phyloP scores from a whole-genome alignment of 2,888 invertebrate genomes.

The Phyllotreta cruciferae region DNA sequence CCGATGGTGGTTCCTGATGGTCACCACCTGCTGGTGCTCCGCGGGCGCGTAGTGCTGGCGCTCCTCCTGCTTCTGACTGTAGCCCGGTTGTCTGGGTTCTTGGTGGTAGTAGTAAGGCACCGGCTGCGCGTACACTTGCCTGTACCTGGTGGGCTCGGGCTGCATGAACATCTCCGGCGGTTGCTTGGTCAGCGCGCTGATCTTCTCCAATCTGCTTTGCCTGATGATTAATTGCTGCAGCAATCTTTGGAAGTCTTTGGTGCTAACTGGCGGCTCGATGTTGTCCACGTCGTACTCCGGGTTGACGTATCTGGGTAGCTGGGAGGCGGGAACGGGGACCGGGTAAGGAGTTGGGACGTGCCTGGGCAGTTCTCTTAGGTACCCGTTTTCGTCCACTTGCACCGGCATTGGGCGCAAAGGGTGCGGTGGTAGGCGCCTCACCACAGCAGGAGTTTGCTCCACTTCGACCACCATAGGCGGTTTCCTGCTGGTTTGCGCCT shows the following conservation, averaged over 20 bases:
- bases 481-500: conserved; percentile 7
- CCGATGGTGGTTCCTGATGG: conserved; percentile 34
- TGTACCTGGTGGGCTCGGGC: conserved; percentile 26
- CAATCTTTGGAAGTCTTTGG: conserved; percentile 72
- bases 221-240: conserved; percentile 71
- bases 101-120: conserved; percentile 44
- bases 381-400: conserved; percentile 57
- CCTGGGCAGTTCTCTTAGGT: conserved; percentile 51
- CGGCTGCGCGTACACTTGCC: conserved; percentile 28
- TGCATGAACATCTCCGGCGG: conserved; percentile 36
- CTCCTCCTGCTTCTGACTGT: conserved; percentile 26
- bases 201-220: conserved; percentile 67
- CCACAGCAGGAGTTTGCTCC: conserved; percentile 50
- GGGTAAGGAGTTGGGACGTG: conserved; percentile 49
- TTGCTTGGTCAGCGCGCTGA: conserved; percentile 60
- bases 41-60: conserved; percentile 30
- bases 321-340: conserved; percentile 45
- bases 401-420: conserved; percentile 55
- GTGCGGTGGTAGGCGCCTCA: conserved; percentile 45
- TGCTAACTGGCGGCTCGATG: conserved; percentile 74
- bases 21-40: conserved; percentile 35
- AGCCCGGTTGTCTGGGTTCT: conserved; percentile 7
- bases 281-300: conserved; percentile 63
- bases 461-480: conserved; percentile 48
- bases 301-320: conserved; percentile 40